A percentile compares a stretch with the other conserved stretches of the same genome.
These are phyloP conservation scores for Trilocha varians DNA, from an alignment of 2,888 invertebrate genomes.

Conservation along the genomic window DNA sequence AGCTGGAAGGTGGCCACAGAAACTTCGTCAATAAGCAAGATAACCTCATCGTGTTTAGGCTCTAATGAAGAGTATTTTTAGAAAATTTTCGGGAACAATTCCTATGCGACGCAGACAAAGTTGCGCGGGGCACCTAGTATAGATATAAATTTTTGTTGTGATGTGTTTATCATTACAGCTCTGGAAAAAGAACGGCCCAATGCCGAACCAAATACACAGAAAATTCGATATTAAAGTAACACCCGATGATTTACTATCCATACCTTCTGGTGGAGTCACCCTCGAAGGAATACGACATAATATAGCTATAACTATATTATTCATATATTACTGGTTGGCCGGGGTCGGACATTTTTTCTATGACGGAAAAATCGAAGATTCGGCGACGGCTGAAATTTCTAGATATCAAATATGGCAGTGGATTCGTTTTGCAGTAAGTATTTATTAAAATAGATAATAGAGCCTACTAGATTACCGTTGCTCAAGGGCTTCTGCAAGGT, in stretches of 20 bases:
- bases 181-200: conserved; percentile 60
- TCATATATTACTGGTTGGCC: conserved; percentile 79
- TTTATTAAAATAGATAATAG: neutral
- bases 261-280: conserved; percentile 77
- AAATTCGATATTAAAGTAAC: conserved; percentile 47
- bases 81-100: too few species aligned
- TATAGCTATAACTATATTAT: conserved; percentile 77
- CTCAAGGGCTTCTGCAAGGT: too few species aligned
- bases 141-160: too few species aligned
- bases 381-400: conserved; percentile 83
- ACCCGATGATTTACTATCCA: conserved; percentile 63
- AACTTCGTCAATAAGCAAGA: too few species aligned
- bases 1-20: too few species aligned
- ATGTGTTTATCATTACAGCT: conserved; percentile 48
- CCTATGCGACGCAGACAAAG: too few species aligned
- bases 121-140: too few species aligned
- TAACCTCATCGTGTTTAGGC: too few species aligned
- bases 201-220: conserved; percentile 67
- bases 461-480: too few species aligned
- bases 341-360: conserved; percentile 79
- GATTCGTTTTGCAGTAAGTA: conserved; percentile 74
- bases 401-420: conserved; percentile 83
- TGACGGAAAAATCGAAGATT: conserved; percentile 78
- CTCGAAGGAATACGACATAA: conserved; percentile 76
- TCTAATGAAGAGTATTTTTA: too few species aligned